phyloP scores from a whole-genome alignment of 2,888 invertebrate species.

The Chorisops tibialis region DNA sequence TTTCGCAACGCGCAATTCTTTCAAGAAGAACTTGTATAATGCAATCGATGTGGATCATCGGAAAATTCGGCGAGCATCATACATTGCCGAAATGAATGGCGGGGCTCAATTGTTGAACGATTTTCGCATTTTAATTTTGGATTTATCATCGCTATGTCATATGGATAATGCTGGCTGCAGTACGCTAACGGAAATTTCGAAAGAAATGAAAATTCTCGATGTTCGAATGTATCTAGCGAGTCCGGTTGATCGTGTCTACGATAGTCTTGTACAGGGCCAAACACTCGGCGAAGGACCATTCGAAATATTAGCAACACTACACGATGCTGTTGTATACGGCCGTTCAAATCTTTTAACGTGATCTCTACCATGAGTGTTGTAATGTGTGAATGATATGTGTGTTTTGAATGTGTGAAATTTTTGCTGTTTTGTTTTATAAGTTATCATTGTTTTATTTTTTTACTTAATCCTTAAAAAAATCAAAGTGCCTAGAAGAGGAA shows the following conservation, averaged over 20 bases:
- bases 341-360: constrained; percentile 37
- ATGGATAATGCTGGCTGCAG: constrained; percentile 64
- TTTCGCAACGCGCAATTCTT: constrained; percentile 61
- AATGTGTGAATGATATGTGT: no score
- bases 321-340: constrained; percentile 60
- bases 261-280: constrained; percentile 48
- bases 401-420: no score
- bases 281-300: constrained; percentile 49
- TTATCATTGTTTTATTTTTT: no score
- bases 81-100: constrained; percentile 3
- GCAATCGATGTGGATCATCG: constrained; percentile 55
- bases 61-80: constrained; percentile 38
- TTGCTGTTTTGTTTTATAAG: no score
- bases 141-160: constrained; percentile 62
- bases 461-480: no score
- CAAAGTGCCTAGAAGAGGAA: no score
- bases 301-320: constrained; percentile 60
- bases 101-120: constrained; percentile 6
- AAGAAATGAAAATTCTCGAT: constrained; percentile 56
- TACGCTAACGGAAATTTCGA: constrained; percentile 54
- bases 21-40: constrained; percentile 56
- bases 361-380: background rate
- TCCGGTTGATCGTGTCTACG: constrained; percentile 54
- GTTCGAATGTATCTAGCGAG: constrained; percentile 57
- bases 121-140: constrained; percentile 54